Evolutionary conservation across 1,140 invertebrate genomes (phyloP).

Genomic region (Stegodyphus mimosarum): DNA sequence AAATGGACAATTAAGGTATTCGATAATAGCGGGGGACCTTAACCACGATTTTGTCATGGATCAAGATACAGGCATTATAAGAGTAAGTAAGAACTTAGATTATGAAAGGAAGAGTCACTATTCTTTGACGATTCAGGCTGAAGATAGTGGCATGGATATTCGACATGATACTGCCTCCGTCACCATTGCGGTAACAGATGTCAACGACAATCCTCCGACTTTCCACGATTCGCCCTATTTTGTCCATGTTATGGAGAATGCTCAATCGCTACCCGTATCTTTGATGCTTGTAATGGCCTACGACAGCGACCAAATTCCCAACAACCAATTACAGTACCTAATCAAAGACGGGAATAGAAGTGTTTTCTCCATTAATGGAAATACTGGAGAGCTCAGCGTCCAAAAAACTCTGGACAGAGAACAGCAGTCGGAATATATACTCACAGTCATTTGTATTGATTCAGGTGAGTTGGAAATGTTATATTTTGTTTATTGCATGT

Average conservation of each 20-base stretch:
- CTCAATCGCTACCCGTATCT: slow-evolving; percentile 26
- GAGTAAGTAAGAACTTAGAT: slow-evolving; percentile 90
- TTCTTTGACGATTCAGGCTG: slow-evolving; percentile 83
- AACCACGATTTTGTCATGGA: slow-evolving; percentile 91
- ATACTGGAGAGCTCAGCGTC: slow-evolving; percentile 86
- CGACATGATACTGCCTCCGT: slow-evolving; percentile 78
- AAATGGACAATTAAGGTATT: slow-evolving; percentile 89
- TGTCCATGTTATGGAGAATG: slow-evolving; percentile 86
- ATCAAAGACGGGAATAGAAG: slow-evolving; percentile 91
- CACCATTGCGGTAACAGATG: slow-evolving; percentile 80
- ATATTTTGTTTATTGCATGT: not conserved
- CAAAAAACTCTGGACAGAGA: slow-evolving; percentile 85
- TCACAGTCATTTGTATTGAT: slow-evolving; percentile 91
- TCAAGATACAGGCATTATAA: slow-evolving; percentile 87
- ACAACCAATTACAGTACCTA: slow-evolving; percentile 90
- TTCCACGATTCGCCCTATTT: slow-evolving; percentile 92
- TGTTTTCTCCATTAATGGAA: slow-evolving; percentile 84
- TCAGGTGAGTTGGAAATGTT: slow-evolving; percentile 71
- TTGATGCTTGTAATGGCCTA: slow-evolving; percentile 79
- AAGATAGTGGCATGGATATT: slow-evolving; percentile 75
- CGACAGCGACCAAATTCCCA: slow-evolving; percentile 90
- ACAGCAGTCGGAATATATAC: slow-evolving; percentile 78
- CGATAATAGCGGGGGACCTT: slow-evolving; percentile 87
- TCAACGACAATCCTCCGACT: slow-evolving; percentile 94
- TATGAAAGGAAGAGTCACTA: slow-evolving; percentile 90